Evolutionary conservation across 1,140 invertebrate genomes (phyloP).

Genomic region (Scylla paramamosain): DNA sequence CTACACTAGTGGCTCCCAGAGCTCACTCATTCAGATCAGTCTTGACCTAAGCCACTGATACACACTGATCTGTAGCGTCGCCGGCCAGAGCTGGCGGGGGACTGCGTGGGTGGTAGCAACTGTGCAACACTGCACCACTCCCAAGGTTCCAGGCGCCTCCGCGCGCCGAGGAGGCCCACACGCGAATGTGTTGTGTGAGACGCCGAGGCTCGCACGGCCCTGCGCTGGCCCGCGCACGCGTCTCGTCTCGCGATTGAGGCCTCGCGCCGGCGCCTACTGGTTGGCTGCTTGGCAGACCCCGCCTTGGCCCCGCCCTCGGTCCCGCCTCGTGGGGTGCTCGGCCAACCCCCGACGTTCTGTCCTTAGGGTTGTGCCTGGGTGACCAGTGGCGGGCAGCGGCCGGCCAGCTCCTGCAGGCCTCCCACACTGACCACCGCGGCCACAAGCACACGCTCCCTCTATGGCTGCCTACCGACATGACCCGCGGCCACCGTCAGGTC

Average conservation of each 20-base stretch:
- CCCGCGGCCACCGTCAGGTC: slow-evolving; percentile 65
- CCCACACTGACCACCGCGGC: slow-evolving; percentile 68
- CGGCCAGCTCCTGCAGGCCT: slow-evolving; percentile 57
- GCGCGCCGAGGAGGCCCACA: slow-evolving; percentile 64
- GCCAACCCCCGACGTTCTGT: slow-evolving; percentile 56
- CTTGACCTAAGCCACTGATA: slow-evolving; percentile 67
- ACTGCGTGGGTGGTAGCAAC: slow-evolving; percentile 63
- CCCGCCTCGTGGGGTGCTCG: slow-evolving; percentile 36
- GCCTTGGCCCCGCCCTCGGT: slow-evolving; percentile 59
- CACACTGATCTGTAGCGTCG: slow-evolving; percentile 68
- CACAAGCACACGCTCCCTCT: slow-evolving; percentile 64
- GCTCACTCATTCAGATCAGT: slow-evolving; percentile 67
- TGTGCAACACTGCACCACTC: slow-evolving; percentile 55
- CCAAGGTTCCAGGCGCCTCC: slow-evolving; percentile 59
- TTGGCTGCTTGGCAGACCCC: slow-evolving; percentile 45
- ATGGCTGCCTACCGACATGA: slow-evolving; percentile 68
- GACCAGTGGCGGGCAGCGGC: slow-evolving; percentile 62
- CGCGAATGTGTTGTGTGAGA: slow-evolving; percentile 69
- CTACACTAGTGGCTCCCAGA: slow-evolving; percentile 40
- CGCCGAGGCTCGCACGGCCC: slow-evolving; percentile 66
- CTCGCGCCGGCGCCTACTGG: slow-evolving; percentile 64
- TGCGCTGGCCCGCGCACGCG: slow-evolving; percentile 71
- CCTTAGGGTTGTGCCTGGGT: slow-evolving; percentile 56
- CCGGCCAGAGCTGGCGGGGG: slow-evolving; percentile 56
- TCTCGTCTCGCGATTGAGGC: slow-evolving; percentile 36